A percentile compares a stretch with the other conserved stretches of the same genome.
phyloP scores from a whole-genome alignment of 2,888 invertebrate genomes.

The Coleophora deauratella region DNA sequence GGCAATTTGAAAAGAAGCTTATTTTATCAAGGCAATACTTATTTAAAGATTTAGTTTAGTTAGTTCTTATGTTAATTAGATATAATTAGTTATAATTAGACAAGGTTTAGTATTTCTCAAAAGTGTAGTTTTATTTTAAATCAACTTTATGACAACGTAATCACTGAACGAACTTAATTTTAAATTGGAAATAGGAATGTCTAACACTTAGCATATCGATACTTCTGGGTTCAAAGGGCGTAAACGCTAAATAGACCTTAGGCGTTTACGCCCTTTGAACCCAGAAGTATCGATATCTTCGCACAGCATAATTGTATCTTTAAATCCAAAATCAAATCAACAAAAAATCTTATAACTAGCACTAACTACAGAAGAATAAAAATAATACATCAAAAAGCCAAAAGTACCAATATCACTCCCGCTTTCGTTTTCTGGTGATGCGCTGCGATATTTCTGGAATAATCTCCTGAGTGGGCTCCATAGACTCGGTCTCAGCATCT shows the following conservation, averaged over 20 bases:
- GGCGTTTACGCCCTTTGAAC: no score
- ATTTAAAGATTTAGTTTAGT: slow-evolving; percentile 1
- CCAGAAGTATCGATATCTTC: no score
- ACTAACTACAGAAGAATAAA: background rate
- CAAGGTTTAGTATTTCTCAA: background rate
- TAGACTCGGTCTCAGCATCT: slow-evolving; percentile 24
- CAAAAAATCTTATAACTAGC: no score
- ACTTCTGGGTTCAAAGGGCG: no score
- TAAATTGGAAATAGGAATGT: no score
- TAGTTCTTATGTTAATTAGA: background rate
- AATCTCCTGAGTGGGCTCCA: slow-evolving; percentile 30
- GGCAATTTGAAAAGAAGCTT: slow-evolving; percentile 33
- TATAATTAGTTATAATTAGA: background rate
- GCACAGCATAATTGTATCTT: no score
- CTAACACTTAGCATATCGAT: no score
- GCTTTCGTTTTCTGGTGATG: slow-evolving; percentile 41
- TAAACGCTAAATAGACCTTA: no score
- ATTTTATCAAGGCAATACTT: background rate
- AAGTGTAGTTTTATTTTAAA: background rate
- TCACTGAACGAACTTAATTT: no score
- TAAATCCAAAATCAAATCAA: no score
- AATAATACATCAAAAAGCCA: background rate
- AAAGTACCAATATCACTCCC: slow-evolving; percentile 19
- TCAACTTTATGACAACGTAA: background rate
- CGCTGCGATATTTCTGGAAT: slow-evolving; percentile 45